phyloP scores from a whole-genome alignment of 1,140 invertebrate genomes.

The Rhyacophila brunnea region DNA sequence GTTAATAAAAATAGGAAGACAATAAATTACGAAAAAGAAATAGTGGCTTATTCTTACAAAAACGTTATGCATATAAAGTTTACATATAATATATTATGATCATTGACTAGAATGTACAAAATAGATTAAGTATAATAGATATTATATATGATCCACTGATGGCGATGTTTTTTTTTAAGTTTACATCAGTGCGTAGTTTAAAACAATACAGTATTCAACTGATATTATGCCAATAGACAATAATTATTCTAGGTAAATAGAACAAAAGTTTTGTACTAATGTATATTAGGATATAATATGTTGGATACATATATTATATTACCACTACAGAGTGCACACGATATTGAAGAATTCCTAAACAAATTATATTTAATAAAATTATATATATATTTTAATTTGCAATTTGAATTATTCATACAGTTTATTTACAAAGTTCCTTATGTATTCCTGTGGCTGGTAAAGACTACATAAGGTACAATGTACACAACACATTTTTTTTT shows the following conservation, averaged over 20 bases:
- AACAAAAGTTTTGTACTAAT: background rate
- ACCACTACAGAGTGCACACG: background rate
- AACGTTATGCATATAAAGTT: too few species aligned
- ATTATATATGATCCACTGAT: too few species aligned
- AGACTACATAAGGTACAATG: slow-evolving; percentile 18
- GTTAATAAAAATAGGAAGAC: too few species aligned
- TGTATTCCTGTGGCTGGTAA: slow-evolving; percentile 31
- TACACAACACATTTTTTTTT: background rate
- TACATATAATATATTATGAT: background rate
- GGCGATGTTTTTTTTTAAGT: too few species aligned
- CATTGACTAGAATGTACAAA: background rate
- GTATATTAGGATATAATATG: background rate
- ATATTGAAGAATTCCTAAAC: background rate
- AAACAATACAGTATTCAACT: too few species aligned
- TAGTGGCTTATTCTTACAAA: too few species aligned
- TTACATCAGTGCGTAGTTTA: too few species aligned
- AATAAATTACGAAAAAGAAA: too few species aligned
- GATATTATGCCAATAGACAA: too few species aligned
- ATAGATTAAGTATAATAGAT: too few species aligned
- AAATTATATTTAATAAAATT: slow-evolving; percentile 8
- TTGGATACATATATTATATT: background rate
- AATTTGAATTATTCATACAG: background rate
- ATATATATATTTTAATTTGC: slow-evolving; percentile 4
- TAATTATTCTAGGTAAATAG: too few species aligned
- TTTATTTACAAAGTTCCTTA: slow-evolving; percentile 18